Base-by-base conservation (phyloP, 2,797 vertebrate genomes). In the Falco berigora region DNA sequence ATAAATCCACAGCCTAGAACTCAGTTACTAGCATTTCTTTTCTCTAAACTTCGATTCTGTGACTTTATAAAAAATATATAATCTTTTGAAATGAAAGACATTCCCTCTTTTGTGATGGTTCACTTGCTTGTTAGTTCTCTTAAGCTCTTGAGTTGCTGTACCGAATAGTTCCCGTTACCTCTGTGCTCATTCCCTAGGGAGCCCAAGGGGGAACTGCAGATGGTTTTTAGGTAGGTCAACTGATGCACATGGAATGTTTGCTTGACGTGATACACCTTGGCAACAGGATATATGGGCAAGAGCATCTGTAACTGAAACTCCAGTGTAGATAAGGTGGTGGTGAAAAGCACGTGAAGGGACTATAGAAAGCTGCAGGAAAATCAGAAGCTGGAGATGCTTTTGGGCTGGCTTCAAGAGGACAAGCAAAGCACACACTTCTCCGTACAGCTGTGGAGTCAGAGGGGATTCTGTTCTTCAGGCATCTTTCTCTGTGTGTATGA, bases 351-450 rank as follows among this genome's bases (percentile, higher is more conserved):
- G 42, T 58, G 59, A 30, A 53, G 9, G 30, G 38, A 6, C 27
- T 42, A 1, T 6, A 23, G 47, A 18, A 50, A 66, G 28, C 4
- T 74, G 44, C 23, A n/a, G 67, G 19, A 36, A 22, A 74, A 63
- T 1, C 3, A 67, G 32, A 40, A 72, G 40, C 46, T 89, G 68
- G 23, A 27, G 47, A 4, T 12, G 16, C 27, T 63, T 63, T 34
- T 81, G 78, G n/a, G 24, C 61, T 81, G 69, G 47, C 38, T 67
- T 77, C 62, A 24, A 13, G 1, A 19, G 18, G 47, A 59, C 50
- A 36, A 19, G 52, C 58, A 50, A 47, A 59, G 34, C 2, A 0
- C 36, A 5, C 0, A 0, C 28, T 58, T n/a, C 58, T 38, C n/a
- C 0, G 0, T 53, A 30, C 66, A 74, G 75, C 90, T 78, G 47